Evolutionary conservation across 2,797 vertebrate genomes (phyloP).

Genomic region (Euphonia xanthogaster): DNA sequence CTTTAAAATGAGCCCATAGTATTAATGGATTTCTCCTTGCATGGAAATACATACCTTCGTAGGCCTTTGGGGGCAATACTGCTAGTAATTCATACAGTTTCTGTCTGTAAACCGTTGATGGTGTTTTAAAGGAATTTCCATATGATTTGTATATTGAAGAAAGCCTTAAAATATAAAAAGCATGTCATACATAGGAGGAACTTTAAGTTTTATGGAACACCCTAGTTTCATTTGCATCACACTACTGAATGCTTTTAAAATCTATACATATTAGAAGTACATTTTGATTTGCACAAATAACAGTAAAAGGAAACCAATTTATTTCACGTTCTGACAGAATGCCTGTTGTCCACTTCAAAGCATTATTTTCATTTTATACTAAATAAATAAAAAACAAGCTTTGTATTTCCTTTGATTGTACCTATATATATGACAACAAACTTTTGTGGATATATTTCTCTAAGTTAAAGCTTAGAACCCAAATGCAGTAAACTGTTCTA

Average conservation of each 20-base stretch:
- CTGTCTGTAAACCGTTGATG: conserved; percentile 82
- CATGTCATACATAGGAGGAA: not conserved
- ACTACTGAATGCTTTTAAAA: not conserved
- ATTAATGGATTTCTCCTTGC: not conserved
- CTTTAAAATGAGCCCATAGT: not conserved
- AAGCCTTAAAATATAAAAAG: conserved; percentile 76
- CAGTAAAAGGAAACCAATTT: not conserved
- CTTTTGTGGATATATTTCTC: not conserved
- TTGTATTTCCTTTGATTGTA: not conserved
- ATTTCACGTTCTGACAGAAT: not conserved
- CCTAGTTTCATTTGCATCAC: not conserved
- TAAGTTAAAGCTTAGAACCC: not conserved
- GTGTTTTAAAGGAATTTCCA: conserved; percentile 79
- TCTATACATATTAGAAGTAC: not conserved
- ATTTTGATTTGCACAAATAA: not conserved
- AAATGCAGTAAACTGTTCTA: not conserved
- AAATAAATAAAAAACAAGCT: not conserved
- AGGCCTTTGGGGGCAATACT: conserved; percentile 85
- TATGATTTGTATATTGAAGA: conserved; percentile 82
- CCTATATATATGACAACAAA: not conserved
- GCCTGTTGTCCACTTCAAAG: not conserved
- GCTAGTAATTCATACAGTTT: conserved; percentile 88
- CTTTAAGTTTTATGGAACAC: not conserved
- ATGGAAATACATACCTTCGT: conserved; percentile 82
- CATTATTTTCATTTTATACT: not conserved